Base-by-base conservation (phyloP, 2,888 invertebrate species). In the Stramonita haemastoma region DNA sequence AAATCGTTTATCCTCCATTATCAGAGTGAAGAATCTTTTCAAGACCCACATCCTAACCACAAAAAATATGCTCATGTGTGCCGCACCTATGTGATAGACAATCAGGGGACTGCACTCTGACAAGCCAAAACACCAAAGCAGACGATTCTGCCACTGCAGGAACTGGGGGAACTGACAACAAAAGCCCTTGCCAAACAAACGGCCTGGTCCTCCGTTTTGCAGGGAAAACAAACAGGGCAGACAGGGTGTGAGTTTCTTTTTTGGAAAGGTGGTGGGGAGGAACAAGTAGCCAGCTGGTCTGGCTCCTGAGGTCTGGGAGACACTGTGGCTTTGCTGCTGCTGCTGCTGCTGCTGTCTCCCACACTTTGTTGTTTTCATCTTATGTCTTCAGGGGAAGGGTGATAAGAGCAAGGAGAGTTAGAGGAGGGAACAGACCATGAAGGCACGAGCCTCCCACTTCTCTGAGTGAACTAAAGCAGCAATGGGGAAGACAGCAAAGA, bases 171-270 rank as follows among this genome's bases (percentile, higher is more conserved):
- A 90, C 90, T 89, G 87, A 89, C 87, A 90, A 90, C 89, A 90
- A 89, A 89, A 86, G 90, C 87, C 79, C 87, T 87, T 83, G 87
- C 89, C 89, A 89, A 90, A 90, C 89, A 90, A 90, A 90, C 89
- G 36, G 85, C 89, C 87, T 89, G 87, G 89, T 87, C 90, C 89
- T 87, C 89, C 87, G 84, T 90, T 90, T 90, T 88, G 87, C 90
- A 87, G 90, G 70, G 84, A 90, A 89, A 90, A 90, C 87, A 90
- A 90, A 90, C 87, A 88, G 70, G 66, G 81, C 66, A 60, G 73
- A 70, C 89, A 89, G 36, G 89, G 73, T 22, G 8, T 46, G 73
- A 56, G 66, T 22, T 36, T 70, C 56, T 46, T 46, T 46, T 46
- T 2, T 2, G 46, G 46, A 8, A 46, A 46, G 60, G 87, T 26